Conservation (phyloP, 2,797 vertebrate genomes). For the Myoxocephalus aenaeus region DNA sequence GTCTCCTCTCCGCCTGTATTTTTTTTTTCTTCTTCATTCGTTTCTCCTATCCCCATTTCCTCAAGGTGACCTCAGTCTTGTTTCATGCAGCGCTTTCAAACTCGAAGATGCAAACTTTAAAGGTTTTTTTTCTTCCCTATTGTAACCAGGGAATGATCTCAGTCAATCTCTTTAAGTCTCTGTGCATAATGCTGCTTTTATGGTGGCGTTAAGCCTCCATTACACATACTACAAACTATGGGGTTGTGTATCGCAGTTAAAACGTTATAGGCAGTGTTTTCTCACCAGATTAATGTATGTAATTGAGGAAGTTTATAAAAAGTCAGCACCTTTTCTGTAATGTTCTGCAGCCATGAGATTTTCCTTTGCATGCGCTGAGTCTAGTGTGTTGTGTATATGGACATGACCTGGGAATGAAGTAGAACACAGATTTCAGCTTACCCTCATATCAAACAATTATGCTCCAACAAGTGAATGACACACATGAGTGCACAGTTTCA, state of each 20-base stretch:
- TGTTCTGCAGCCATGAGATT: background rate
- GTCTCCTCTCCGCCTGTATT: conserved; percentile 71
- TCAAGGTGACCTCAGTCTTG: conserved; percentile 70
- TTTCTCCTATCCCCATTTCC: conserved; percentile 54
- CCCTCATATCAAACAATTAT: conserved; percentile 47
- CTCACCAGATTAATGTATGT: background rate
- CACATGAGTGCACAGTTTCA: conserved; percentile 50
- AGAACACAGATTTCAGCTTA: conserved; percentile 40
- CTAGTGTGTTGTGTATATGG: background rate
- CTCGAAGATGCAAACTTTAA: conserved; percentile 8
- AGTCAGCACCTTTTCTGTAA: background rate
- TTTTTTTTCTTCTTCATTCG: conserved; percentile 43
- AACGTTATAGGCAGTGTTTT: background rate
- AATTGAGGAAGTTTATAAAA: background rate
- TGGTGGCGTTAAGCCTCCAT: background rate
- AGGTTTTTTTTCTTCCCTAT: conserved; percentile 14
- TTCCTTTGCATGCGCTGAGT: background rate
- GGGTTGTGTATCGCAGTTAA: background rate
- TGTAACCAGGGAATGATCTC: background rate
- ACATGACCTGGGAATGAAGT: conserved; percentile 27
- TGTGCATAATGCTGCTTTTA: conserved; percentile 15
- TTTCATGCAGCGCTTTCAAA: conserved; percentile 35
- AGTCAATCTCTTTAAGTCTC: conserved; percentile 19
- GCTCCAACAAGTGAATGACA: conserved; percentile 46
- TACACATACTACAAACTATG: background rate